phyloP scores from a whole-genome alignment of 2,888 invertebrate genomes.

The Listrodromus nycthemerus region DNA sequence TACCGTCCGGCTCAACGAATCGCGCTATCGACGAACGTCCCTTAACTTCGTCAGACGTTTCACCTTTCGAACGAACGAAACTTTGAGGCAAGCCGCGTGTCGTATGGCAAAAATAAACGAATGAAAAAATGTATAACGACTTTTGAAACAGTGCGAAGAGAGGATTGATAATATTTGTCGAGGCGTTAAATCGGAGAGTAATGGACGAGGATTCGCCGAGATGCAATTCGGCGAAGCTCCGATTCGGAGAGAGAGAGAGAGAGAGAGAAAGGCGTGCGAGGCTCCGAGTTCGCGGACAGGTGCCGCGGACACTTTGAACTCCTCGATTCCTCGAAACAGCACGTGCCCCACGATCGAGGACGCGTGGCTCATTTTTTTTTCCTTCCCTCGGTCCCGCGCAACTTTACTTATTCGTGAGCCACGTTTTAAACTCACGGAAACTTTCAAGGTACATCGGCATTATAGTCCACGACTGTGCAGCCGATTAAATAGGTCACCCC shows the following conservation, averaged over 20 bases:
- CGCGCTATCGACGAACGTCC: not conserved
- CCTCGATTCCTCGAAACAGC: conserved; percentile 23
- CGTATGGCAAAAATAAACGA: not conserved
- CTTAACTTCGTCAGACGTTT: not conserved
- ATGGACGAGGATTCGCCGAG: not conserved
- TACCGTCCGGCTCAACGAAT: not conserved
- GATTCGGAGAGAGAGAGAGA: no score
- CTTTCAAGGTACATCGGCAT: conserved; percentile 56
- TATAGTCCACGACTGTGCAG: not conserved
- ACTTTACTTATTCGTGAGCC: conserved; percentile 64
- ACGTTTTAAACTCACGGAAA: conserved; percentile 57
- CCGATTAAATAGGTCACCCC: not conserved
- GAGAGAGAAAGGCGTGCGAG: conserved; percentile 11
- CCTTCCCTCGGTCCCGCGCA: conserved; percentile 14
- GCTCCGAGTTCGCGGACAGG: conserved; percentile 14
- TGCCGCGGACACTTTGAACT: conserved; percentile 14
- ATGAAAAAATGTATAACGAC: not conserved
- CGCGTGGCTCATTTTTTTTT: conserved; percentile 17
- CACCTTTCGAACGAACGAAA: not conserved
- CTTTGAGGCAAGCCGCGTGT: not conserved
- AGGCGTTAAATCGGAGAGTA: not conserved
- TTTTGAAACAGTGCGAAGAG: no score
- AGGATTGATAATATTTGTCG: not conserved
- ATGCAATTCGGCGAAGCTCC: not conserved
- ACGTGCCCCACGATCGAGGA: conserved; percentile 59